These are phyloP conservation scores for Oriolus oriolus DNA, from an alignment of 2,113 vertebrate genomes.

Conservation along the genomic window DNA sequence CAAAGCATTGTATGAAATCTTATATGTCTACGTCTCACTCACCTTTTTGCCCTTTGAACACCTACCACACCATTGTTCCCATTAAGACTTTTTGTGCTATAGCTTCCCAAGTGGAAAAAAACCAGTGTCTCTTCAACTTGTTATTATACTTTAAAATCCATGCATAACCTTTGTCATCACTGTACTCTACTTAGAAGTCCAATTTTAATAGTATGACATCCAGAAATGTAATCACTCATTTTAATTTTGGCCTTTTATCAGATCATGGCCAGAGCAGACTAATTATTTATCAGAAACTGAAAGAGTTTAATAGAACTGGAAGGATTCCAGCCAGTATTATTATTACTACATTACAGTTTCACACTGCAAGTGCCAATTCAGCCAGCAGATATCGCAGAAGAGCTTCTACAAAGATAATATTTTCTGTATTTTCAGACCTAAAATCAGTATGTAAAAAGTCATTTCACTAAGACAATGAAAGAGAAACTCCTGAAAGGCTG, in stretches of 20 bases:
- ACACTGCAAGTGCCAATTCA: neutral
- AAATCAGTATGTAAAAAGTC: neutral
- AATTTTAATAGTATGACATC: neutral
- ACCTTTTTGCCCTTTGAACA: neutral
- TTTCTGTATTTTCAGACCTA: neutral
- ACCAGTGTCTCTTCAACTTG: fast-evolving
- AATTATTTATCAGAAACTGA: neutral
- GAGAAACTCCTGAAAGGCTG: neutral
- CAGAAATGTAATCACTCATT: neutral
- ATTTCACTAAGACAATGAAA: neutral
- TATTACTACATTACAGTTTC: neutral
- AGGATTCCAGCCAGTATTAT: neutral
- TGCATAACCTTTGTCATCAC: neutral
- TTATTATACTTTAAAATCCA: neutral
- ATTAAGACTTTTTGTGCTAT: neutral
- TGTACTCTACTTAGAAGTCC: neutral
- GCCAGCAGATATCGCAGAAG: constrained; percentile 48
- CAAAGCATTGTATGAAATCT: neutral
- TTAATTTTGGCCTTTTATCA: neutral
- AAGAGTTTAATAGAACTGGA: neutral
- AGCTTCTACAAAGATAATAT: neutral
- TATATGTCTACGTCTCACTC: neutral
- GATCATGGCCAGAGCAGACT: neutral
- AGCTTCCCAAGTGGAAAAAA: neutral
- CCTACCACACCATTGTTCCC: neutral